Evolutionary conservation across 2,113 vertebrate species (phyloP), one percentile per base, ranked within the genome.

Genomic region (Semicossyphus pulcher): DNA sequence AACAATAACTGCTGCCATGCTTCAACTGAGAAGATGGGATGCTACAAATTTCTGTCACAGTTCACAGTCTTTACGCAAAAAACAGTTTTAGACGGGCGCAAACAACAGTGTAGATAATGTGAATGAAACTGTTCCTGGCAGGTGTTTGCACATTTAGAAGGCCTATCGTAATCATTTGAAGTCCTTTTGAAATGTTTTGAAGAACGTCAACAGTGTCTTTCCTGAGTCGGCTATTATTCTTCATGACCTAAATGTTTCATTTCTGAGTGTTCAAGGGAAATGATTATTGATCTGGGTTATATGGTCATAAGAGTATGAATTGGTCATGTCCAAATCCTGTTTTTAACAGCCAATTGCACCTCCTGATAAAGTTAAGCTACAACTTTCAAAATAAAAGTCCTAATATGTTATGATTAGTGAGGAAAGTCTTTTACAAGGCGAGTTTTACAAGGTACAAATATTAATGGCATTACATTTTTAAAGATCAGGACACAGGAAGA

Each of bases 41-140:
- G 45, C 49, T 61, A 20, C 15, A 7, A 0, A n/a, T 25, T 10
- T 66, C 5, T 36, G 60, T 63, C 1, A 52, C 32, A 58, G 32
- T 20, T 61, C 29, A 45, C 32, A 71, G 9, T 47, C 60, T 63
- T 60, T 77, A 69, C 36, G 49, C 11, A 31, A 47, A 39, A 45
- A 25, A 51, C 7, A 2, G n/a, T 44, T n/a, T 18, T 5, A 36
- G 42, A 37, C 0, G 4, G 52, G 12, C 25, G 2, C 16, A 58
- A 51, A 70, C 59, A 78, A n/a, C 37, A 44, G 16, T 16, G 18
- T 15, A 53, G 29, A 23, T 16, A 25, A 2, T 10, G 16, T 36
- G 29, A 59, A 44, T 7, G 16, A 31, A 39, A 65, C 9, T 51
- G 12, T 21, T 36, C 4, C 20, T 48, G 62, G 29, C 25, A 28